Conservation (phyloP, 2,888 invertebrate genomes). For the Stegana nigrithorax region DNA sequence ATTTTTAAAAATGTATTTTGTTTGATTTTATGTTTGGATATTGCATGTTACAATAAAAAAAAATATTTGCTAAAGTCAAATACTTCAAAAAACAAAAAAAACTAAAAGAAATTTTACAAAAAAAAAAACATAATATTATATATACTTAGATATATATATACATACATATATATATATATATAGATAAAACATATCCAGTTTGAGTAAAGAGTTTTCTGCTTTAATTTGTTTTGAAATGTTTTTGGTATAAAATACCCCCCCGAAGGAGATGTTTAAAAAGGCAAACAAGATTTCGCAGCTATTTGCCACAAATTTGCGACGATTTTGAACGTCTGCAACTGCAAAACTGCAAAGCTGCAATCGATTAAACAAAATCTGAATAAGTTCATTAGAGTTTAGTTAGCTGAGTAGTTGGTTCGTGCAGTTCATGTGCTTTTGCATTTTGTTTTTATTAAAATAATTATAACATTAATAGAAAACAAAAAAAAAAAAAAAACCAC, state of each 20-base stretch:
- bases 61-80: too few relatives aligned
- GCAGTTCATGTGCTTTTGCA: not conserved
- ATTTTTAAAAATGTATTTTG: too few relatives aligned
- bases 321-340: not conserved
- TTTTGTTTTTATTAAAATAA: constrained; percentile 13
- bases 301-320: not conserved
- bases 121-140: too few relatives aligned
- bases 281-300: not conserved
- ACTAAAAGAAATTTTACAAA: too few relatives aligned
- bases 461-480: constrained; percentile 4
- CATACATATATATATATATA: too few relatives aligned
- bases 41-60: too few relatives aligned
- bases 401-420: constrained; percentile 15
- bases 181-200: not conserved
- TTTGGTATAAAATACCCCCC: constrained; percentile 28
- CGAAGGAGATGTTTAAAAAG: constrained; percentile 4
- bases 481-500: not conserved
- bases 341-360: not conserved
- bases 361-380: not conserved
- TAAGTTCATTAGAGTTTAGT: constrained; percentile 15
- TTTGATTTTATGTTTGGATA: too few relatives aligned
- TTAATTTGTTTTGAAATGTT: not conserved
- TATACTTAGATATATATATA: too few relatives aligned
- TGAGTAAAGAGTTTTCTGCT: not conserved
- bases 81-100: too few relatives aligned